Percentiles rank a stretch among this genome's conserved stretches.
These are phyloP conservation scores for Drosophila setosimentum DNA, from an alignment of 2,888 invertebrate genomes.

Conservation along the genomic window DNA sequence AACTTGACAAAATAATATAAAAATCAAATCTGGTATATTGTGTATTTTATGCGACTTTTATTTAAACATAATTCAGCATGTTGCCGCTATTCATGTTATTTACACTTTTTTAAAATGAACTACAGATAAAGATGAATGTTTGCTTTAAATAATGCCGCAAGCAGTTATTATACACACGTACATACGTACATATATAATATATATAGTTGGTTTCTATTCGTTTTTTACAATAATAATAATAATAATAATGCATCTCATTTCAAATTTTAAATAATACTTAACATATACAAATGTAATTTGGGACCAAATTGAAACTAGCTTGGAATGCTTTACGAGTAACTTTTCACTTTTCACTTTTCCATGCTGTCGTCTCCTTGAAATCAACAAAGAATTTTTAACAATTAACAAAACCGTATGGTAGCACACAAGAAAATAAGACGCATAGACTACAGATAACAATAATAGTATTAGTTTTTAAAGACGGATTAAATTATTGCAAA, in stretches of 20 bases:
- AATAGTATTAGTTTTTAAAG: constrained; percentile 35
- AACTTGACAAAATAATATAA: constrained; percentile 3
- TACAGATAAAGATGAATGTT: constrained; percentile 31
- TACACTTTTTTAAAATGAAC: constrained; percentile 68
- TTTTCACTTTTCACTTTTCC: constrained; percentile 11
- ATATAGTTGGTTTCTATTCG: constrained; percentile 18
- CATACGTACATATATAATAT: constrained; percentile 50
- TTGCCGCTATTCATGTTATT: constrained; percentile 53
- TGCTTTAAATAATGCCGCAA: constrained; percentile 42
- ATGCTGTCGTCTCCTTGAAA: constrained; percentile 17
- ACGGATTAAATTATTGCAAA: constrained; percentile 76
- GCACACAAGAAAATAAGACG: constrained; percentile 33
- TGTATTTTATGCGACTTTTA: constrained; percentile 59
- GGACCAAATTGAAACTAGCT: constrained; percentile 67
- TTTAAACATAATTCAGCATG: constrained; percentile 65
- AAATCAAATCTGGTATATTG: constrained; percentile 24
- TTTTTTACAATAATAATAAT: constrained; percentile 44
- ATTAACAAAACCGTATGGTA: constrained; percentile 43
- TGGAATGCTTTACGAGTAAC: constrained; percentile 69
- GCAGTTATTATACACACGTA: constrained; percentile 50
- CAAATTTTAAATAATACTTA: constrained; percentile 65
- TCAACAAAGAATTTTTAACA: constrained; percentile 56
- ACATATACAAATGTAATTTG: constrained; percentile 67
- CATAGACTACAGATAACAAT: constrained; percentile 45
- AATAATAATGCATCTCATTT: constrained; percentile 49